Base-by-base conservation (phyloP, 2,797 vertebrate species). In the Parauchenoglanis punctatus region DNA sequence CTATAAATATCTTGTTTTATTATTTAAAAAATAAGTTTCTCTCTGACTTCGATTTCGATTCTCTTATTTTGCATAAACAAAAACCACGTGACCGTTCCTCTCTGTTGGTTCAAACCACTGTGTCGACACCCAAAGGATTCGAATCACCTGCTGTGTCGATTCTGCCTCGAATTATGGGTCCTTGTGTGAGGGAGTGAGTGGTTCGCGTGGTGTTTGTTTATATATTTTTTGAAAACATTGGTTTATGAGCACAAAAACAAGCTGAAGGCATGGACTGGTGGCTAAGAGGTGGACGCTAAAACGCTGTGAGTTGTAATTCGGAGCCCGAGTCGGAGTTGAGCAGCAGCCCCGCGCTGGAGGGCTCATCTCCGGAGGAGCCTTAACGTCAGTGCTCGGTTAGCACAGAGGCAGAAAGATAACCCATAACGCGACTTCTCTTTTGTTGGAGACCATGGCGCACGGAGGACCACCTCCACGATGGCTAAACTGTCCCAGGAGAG, bases 401-500 rank as follows among this genome's bases (percentile, higher is more conserved):
- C 83, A 58, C 52, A 68, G 59, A 35, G 80, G 73, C 75, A 75
- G 58, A 78, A 31, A 65, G 49, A 77, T 72, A 52, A 2, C 65
- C 35, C 28, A 20, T 17, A 61, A 7, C 28, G 25, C 40, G 2
- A 46, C 3, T 67, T 46, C 8, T 46, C 4, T 18, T 23, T 2
- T 31, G 1, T 40, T 10, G 59, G 90, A 75, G 44, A 95, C 46
- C 28, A 97, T 99, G 98, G 97, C 97, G 91, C 97, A 98, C 91
- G 96, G 94, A 93, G 97, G 97, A 93, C 97, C 98, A 88, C 98
- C 98, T 91, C 97, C 98, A 88, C 96, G 98, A 86, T 99, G 98
- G 98, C 96, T 97, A 76, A 97, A 97, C 91, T 99, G 98, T 91
- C 98, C 98, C 76, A 95, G 98, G 91, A 97, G 97, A 93, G 98